Base-by-base conservation (phyloP, 35 echinoderm and acorn worm genomes). In the Lytechinus variegatus region DNA sequence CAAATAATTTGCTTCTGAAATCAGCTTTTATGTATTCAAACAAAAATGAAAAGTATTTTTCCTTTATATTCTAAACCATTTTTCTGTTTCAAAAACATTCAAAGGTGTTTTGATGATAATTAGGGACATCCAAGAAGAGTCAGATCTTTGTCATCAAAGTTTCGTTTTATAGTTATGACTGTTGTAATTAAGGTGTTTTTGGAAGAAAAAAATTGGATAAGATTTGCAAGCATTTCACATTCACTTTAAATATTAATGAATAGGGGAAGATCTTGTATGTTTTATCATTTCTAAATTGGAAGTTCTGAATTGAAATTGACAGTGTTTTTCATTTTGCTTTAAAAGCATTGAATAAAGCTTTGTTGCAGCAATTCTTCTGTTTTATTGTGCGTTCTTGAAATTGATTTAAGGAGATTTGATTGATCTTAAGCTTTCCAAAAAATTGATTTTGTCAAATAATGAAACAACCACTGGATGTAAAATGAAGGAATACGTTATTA, bases 321-420 rank as follows among this genome's bases (percentile, higher is more conserved):
- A 71, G 61, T 19, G 66, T 79, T 79, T 79, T 79, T 24, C 3
- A 2, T 79, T 79, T 79, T n/a, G 66, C 66, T 79, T 79, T 79
- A 79, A 79, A 79, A 79, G 66, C 66, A 79, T 79, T 79, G 66
- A 79, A 79, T 79, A 79, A 79, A 79, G 14, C 66, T 79, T 24
- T 79, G 66, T 79, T 79, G 66, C 66, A 79, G 66, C 66, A 79
- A 21, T 19, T 79, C 66, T 79, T 79, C 19, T 79, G 16, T 79
- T 24, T n/a, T 19, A 79, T 7, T 79, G 66, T 19, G 0, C 33
- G 33, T 44, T 44, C 33, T 44, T 44, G 33, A 44, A 44, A 44
- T 44, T 2, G 33, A 44, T 44, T 44, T 44, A 1, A 44, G 2
- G 33, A 44, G 33, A 44, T 44, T 44, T 44, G 33, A 44, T 1